Evolutionary conservation across 2,888 invertebrate genomes (phyloP), one percentile per base, ranked within the genome.

Genomic region (Arge pagana): DNA sequence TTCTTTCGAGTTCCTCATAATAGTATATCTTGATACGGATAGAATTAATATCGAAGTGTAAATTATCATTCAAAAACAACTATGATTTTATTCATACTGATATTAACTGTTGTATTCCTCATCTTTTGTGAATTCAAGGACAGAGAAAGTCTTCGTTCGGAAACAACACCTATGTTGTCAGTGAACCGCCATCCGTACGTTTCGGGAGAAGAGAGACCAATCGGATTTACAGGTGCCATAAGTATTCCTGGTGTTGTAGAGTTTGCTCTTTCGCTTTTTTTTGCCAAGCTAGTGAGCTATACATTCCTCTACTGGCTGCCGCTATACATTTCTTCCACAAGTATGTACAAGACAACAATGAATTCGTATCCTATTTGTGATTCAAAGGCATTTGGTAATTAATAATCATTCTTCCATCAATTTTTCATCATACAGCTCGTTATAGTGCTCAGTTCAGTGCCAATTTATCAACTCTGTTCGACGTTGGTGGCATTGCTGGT

Each of bases 221-320:
- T 94, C 57, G 87, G 90, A 23, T 88, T 93, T 63, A 58, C 83
- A 0, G 85, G 84, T 53, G 96, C 96, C 23, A 78, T 93, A 1
- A 78, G 80, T 64, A 95, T 96, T 68, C 96, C 96, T 0, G 96
- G 96, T 23, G 97, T 98, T 1, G 62, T 94, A 3, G 96, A 96
- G 79, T 98, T 90, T 79, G 93, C 96, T 0, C 74, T 96, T 35
- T 93, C 93, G 35, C 82, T 97, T 31, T 97, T 97, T 79, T 97
- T 97, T 78, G 92, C 96, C 10, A 98, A 98, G 78, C 83, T 97
- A 30, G 96, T 97, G 67, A 93, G 93, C 75, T 97, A 98, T 72
- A 97, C 96, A 53, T 97, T 97, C 79, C 83, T 97, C 41, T 97
- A 92, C 74, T 98, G 97, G 97, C 81, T 98, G 68, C 97, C 97